These are phyloP conservation scores for Silurus asotus DNA, from an alignment of 2,113 vertebrate species.

Conservation along the genomic window DNA sequence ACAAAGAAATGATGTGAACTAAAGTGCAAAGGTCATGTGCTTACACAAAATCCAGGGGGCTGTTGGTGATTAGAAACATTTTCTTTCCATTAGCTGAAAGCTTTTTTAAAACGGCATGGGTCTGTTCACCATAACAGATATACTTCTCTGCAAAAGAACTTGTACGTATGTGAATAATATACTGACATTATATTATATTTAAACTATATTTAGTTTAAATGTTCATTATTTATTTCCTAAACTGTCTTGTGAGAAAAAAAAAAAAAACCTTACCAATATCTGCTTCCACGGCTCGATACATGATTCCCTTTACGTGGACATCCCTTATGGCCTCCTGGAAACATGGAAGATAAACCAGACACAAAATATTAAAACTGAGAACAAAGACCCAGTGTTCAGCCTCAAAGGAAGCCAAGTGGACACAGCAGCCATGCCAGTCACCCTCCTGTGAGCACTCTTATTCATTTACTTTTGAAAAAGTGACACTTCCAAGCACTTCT, in stretches of 20 bases:
- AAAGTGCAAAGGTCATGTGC: constrained; percentile 56
- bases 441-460: constrained; percentile 29
- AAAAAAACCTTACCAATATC: constrained; percentile 84
- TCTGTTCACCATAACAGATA: constrained; percentile 92
- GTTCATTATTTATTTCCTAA: not conserved
- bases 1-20: not conserved
- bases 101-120: constrained; percentile 89
- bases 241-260: not conserved
- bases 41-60: constrained; percentile 98
- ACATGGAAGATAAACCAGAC: constrained; percentile 55
- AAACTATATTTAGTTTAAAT: not conserved
- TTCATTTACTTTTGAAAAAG: constrained; percentile 15
- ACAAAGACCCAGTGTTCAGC: constrained; percentile 16
- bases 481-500: not conserved
- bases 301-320: constrained; percentile 93
- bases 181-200: not conserved
- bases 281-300: constrained; percentile 95
- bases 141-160: constrained; percentile 80
- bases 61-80: constrained; percentile 99
- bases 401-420: constrained; percentile 13
- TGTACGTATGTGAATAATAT: not conserved
- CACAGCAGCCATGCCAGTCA: not conserved
- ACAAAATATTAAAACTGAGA: constrained; percentile 36
- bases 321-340: constrained; percentile 91
- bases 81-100: constrained; percentile 91